These are phyloP conservation scores for Hesperophylax magnus DNA, from an alignment of 1,140 invertebrate species.

Conservation along the genomic window DNA sequence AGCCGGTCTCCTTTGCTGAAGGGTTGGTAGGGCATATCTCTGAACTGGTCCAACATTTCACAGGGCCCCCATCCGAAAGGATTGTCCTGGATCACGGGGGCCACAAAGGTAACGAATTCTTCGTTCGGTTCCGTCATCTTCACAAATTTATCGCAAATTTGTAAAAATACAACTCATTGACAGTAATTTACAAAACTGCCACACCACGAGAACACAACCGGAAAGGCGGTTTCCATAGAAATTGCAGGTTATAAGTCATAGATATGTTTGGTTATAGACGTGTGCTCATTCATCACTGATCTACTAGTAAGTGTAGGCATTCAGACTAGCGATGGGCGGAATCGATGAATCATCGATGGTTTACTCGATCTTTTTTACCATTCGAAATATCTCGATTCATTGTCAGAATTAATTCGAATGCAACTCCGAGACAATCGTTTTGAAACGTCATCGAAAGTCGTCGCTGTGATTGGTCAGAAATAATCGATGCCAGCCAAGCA, in stretches of 20 bases:
- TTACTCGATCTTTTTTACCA: too few species aligned
- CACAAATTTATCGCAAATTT: conserved; percentile 31
- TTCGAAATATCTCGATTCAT: too few species aligned
- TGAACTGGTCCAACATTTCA: conserved; percentile 94
- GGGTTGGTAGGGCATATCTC: conserved; percentile 98
- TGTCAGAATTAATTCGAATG: too few species aligned
- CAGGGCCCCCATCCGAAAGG: conserved; percentile 95
- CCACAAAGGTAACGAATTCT: conserved; percentile 68
- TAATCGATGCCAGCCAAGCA: too few species aligned
- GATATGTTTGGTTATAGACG: background rate
- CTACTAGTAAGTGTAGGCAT: too few species aligned
- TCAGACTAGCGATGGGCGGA: too few species aligned
- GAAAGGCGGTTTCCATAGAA: conserved; percentile 38
- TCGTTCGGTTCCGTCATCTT: conserved; percentile 44
- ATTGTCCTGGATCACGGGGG: conserved; percentile 89
- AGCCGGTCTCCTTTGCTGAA: conserved; percentile 97
- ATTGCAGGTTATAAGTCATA: background rate
- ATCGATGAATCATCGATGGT: too few species aligned
- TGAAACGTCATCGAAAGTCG: too few species aligned
- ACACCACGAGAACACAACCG: conserved; percentile 47
- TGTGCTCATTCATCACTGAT: too few species aligned
- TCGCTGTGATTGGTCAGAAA: too few species aligned
- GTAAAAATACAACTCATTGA: conserved; percentile 21
- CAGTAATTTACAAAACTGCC: conserved; percentile 43
- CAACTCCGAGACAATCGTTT: too few species aligned